Evolutionary conservation across 2,888 invertebrate genomes (phyloP), one percentile per base, ranked within the genome.

Genomic region (Lacanobia wlatinum): DNA sequence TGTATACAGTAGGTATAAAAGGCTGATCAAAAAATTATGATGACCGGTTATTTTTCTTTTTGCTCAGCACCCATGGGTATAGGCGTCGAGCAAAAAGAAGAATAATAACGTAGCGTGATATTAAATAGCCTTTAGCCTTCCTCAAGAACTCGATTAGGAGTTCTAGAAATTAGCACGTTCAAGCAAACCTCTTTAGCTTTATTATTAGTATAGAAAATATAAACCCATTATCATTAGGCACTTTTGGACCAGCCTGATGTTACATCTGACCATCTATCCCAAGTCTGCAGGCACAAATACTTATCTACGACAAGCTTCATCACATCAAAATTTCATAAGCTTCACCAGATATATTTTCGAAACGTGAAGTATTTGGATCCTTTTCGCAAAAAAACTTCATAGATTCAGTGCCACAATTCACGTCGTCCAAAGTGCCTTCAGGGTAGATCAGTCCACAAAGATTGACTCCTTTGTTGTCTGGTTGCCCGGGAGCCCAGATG

Each of bases 371-470:
- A 21, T 21, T 16, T 8, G 64, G 67, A 48, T 67, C 14, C 34
- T 67, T 67, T 18, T 67, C 67, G 14, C 67, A 67, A 9, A 67
- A 14, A 23, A 40, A 52, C n/a, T n/a, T 52, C 3, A 40, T 1
- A 7, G 0, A 6, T 5, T 1, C 1, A 1, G 1, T n/a, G n/a
- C 12, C 28, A 56, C 34, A 59, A 9, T 21, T 0, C 2, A 58
- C 38, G 43, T 52, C 65, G 1, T 69, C 40, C 16, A 64, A 64
- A 18, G 21, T 43, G 5, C 64, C 64, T 53, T 28, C 28, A 12
- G 16, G 58, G 38, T 38, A 58, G 14, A 58, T 58, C 1, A 38
- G 0, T n/a, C 12, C 40, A 63, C 68, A 68, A 8, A 64, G 16
- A 21, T 10, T n/a, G 63, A n/a, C 7, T 12, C 62, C 63, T n/a